Evolutionary conservation across 2,797 vertebrate species (phyloP), one percentile per base, ranked within the genome.

Genomic region (Merluccius polli): DNA sequence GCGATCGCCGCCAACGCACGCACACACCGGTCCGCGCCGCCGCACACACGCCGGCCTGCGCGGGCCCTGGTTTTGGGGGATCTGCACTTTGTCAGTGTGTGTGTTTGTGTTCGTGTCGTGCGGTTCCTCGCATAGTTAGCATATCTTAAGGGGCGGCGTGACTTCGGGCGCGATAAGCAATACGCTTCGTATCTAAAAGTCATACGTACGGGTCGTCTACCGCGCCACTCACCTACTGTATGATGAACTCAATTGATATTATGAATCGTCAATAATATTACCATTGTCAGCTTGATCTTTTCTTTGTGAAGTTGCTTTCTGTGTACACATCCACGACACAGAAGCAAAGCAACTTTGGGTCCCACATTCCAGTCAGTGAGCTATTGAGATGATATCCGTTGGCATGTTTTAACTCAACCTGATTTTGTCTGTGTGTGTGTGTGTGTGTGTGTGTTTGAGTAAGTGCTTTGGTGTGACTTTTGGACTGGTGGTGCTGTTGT

Each of bases 401-500:
- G 74, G 29, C 15, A 33, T 83, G 73, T 67, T 85, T 87, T 83
- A 83, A 83, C 83, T 85, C 70, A 12, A 70, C 70, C 75, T 75
- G 78, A 80, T 83, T 81, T 82, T 36, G 33, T 73, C 48, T 68
- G 75, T 32, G 30, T 69, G 63, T 27, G 48, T 81, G 83, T 63
- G 35, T 74, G 70, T 48, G 70, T 72, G 52, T 75, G 44, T 71
- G 75, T 30, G 33, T 71, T 32, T 29, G 32, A 24, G 33, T n/a
- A 67, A 31, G 41, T 70, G 68, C 72, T 69, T 83, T 77, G 80
- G 72, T 87, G 87, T 87, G 86, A 88, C 85, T 87, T 86, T 82
- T 88, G 88, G 89, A 86, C 84, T 27, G 70, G 80, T 85, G 83
- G 83, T 87, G 79, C 86, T 71, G 85, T 91, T 92, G 89, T 93